Evolutionary conservation across 1,140 invertebrate species (phyloP), one percentile per base, ranked within the genome.

Genomic region (Holotrichia oblita): DNA sequence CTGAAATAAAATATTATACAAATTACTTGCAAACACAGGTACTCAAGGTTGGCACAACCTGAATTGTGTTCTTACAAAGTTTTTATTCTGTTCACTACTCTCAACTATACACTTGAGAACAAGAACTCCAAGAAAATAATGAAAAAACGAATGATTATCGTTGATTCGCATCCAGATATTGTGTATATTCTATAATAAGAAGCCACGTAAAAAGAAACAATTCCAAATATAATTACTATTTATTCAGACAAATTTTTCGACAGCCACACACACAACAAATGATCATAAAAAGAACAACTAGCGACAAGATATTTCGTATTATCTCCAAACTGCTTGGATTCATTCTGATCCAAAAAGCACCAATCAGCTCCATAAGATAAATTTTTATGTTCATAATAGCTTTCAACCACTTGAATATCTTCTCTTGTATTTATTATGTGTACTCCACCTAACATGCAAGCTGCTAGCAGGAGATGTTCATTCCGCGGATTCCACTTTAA

Each of bases 361-460:
- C 96, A 97, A 86, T 97, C 96, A 2, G 92, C 94, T 4, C 96
- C 96, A 85, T 98, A 98, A 8, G 93, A 93, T 80, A 98, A 91
- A 83, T 93, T 95, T 64, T 91, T 87, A 82, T 97, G 95, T 79
- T 94, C 91, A 79, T 89, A 84, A 81, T 94, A 93, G 80, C 91
- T 89, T 6, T 87, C 88, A 20, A 91, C 80, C 77, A 91, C 84
- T 59, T 82, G 76, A 9, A 86, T 83, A 44, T 74, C 22, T 14
- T 86, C 83, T 4, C 79, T 77, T 12, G 87, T 73, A 2, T 87
- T 79, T 44, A 97, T 83, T n/a, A 96, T 85, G 82, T 92, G 91
- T 83, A 96, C 96, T 20, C 96, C 96, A 78, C 93, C 93, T 81
- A 96, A 93, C 96, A 98, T 98, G 83, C 95, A 96, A 3, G 96